A percentile compares a stretch with the other conserved stretches of the same genome.
These are phyloP conservation scores for Cephalotes varians DNA, from an alignment of 2,888 invertebrate genomes.

Conservation along the genomic window DNA sequence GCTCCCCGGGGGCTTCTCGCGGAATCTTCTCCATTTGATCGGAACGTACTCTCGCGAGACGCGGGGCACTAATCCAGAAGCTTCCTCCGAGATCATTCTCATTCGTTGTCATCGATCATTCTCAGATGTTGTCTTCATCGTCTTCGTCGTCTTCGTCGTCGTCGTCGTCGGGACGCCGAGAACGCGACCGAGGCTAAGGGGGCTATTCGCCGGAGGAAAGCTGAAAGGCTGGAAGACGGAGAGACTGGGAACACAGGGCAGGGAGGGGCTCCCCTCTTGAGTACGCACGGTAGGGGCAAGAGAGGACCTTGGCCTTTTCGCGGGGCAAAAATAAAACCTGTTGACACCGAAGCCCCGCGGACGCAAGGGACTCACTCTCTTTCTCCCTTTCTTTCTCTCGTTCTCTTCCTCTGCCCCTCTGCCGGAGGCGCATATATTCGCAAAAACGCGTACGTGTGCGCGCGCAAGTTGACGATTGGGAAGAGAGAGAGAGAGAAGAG, in stretches of 20 bases:
- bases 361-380: conserved; percentile 73
- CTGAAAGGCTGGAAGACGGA: conserved; percentile 25
- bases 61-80: conserved; percentile 71
- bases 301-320: conserved; percentile 83
- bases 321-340: conserved; percentile 83
- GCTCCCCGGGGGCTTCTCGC: background rate
- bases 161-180: conserved; percentile 50
- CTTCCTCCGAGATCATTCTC: conserved; percentile 70
- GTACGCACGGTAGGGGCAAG: conserved; percentile 75
- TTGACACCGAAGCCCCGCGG: conserved; percentile 82
- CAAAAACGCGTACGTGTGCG: conserved; percentile 25
- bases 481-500: background rate
- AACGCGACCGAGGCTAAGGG: conserved; percentile 47
- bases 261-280: conserved; percentile 52
- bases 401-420: conserved; percentile 10
- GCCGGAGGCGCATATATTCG: conserved; percentile 37
- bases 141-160: conserved; percentile 13
- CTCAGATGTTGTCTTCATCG: too few species aligned
- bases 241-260: conserved; percentile 53
- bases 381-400: conserved; percentile 50
- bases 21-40: conserved; percentile 31
- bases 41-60: conserved; percentile 46
- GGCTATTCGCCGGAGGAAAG: conserved; percentile 39
- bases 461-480: conserved; percentile 41
- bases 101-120: conserved; percentile 38